Conservation (phyloP, 2,797 vertebrate species). For the Phyllotis vaccarum region DNA sequence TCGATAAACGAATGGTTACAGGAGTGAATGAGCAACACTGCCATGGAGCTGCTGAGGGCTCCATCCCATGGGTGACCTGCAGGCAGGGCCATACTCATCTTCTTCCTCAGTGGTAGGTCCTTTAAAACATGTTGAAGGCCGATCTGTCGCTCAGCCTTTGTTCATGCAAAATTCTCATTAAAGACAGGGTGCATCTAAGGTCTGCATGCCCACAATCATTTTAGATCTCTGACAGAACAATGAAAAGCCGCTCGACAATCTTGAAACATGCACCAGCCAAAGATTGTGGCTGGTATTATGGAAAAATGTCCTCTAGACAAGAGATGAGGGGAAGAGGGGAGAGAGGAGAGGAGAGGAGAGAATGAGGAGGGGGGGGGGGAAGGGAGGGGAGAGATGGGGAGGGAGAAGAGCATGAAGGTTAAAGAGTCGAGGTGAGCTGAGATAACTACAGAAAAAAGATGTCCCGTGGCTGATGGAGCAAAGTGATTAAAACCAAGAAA, state of each 20-base stretch:
- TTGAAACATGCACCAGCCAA: slow-evolving; percentile 70
- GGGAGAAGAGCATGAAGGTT: neutral
- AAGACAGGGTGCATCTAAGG: neutral
- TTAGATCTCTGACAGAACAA: slow-evolving; percentile 32
- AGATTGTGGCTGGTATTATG: slow-evolving; percentile 13
- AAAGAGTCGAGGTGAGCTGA: neutral
- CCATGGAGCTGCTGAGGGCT: neutral
- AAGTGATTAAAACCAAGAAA: slow-evolving; percentile 82
- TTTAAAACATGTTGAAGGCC: neutral
- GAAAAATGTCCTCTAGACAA: slow-evolving; percentile 33
- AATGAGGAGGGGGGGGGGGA: neutral
- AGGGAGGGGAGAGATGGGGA: no score
- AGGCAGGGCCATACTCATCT: slow-evolving; percentile 58
- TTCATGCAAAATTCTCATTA: slow-evolving; percentile 69
- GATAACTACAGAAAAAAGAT: slow-evolving; percentile 58
- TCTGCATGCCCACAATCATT: slow-evolving; percentile 42
- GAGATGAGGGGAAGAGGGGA: neutral
- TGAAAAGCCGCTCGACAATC: slow-evolving; percentile 32
- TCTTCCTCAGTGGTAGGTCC: slow-evolving; percentile 54
- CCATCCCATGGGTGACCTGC: neutral
- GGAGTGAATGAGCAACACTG: neutral
- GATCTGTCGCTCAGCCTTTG: slow-evolving; percentile 55
- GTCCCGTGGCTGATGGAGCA: slow-evolving; percentile 69
- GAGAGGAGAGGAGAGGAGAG: neutral
- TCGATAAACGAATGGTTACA: neutral